Conservation (phyloP, 2,113 vertebrate species). For the Axis porcinus region DNA sequence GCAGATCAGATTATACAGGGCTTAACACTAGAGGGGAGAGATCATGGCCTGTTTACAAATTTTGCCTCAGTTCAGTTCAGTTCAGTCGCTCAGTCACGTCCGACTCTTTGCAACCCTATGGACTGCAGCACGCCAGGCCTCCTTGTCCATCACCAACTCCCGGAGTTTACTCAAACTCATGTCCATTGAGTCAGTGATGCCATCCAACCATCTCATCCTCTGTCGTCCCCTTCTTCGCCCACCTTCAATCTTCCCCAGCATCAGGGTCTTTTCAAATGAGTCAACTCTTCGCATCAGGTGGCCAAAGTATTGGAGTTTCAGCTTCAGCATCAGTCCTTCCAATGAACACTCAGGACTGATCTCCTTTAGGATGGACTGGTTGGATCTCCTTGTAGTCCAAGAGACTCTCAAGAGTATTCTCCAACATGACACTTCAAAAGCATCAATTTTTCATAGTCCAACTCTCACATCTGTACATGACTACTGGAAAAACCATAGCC, state of each 20-base stretch:
- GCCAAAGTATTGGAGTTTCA: neutral
- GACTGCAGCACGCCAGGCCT: neutral
- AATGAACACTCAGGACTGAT: neutral
- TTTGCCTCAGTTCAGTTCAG: neutral
- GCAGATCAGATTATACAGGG: neutral
- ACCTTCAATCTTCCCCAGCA: neutral
- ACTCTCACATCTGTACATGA: neutral
- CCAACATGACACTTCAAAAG: neutral
- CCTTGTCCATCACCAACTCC: neutral
- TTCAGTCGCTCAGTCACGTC: neutral
- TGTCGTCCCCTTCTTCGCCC: neutral
- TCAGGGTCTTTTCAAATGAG: neutral
- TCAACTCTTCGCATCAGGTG: neutral
- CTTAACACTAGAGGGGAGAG: neutral
- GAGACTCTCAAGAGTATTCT: neutral
- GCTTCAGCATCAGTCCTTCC: neutral
- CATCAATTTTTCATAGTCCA: neutral
- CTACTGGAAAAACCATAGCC: neutral
- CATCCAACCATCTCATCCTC: neutral
- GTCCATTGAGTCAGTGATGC: neutral
- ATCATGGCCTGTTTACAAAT: neutral
- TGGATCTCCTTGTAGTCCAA: neutral
- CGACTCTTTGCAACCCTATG: rapidly evolving
- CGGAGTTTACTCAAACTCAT: neutral
- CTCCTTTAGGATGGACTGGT: neutral